Evolutionary conservation across 2,888 invertebrate genomes (phyloP), one percentile per base, ranked within the genome.

Genomic region (Habrosyne pyritoides): DNA sequence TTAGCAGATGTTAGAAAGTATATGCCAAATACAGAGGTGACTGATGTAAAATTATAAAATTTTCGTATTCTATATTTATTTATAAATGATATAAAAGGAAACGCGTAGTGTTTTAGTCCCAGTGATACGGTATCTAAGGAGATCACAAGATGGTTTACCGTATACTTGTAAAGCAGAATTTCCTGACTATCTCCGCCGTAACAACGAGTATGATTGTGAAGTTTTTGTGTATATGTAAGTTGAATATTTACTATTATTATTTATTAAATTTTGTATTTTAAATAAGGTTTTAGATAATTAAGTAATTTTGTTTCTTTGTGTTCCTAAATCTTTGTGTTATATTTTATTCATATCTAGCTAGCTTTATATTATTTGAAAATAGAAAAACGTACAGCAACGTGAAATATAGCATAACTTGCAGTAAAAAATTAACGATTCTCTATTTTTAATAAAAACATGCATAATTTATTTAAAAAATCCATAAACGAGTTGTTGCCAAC

Each of bases 141-240:
- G 75, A 82, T 75, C 60, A 52, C 69, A 73, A 72, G 71, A 86
- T 86, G 87, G 77, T 81, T 78, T 81, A 73, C 68, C 74, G 73
- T 66, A 62, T 66, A 61, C 59, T 59, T 55, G 72, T 79, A 63
- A 77, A 70, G 71, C 83, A 82, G 69, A 82, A 78, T 69, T 79
- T 83, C 60, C 61, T 76, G 59, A 64, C 70, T 53, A 73, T 77
- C 69, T 72, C 79, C 73, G 71, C 81, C 66, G 66, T 79, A 18
- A 75, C 79, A 21, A 71, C 79, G 28, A 69, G 70, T 61, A 80
- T 73, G 75, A 55, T 84, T 73, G 70, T 67, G 69, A 90, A 87
- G 69, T 59, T 88, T 36, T 67, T 86, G 59, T 91, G 84, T 87
- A 82, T 91, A 81, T 78, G 91, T 91, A 66, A 91, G 91, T 91